Base-by-base conservation (phyloP, 2,113 vertebrate species). In the Cebidichthys violaceus region DNA sequence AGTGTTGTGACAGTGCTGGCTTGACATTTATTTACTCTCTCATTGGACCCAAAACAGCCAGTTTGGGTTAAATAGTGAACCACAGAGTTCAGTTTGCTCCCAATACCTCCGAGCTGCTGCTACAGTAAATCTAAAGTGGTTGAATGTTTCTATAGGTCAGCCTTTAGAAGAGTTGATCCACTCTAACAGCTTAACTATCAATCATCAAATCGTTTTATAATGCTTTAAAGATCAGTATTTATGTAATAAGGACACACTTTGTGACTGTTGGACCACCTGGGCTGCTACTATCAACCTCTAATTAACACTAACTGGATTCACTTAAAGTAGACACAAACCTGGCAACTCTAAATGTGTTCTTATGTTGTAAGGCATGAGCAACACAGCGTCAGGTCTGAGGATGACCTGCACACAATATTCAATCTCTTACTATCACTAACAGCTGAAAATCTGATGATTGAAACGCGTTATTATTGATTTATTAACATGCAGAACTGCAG, bases 1-100 rank as follows among this genome's bases (percentile, higher is more conserved):
- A 96, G 94, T 92, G 96, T 95, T 95, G 96, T 94, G 96, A 95
- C 95, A 93, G 85, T 55, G 79, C 70, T 67, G 78, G 68, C 20
- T 60, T 83, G 82, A 91, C 84, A 68, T 84, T 92, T 92, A 89
- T 88, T 89, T 91, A 91, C 89, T 90, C 70, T 85, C 76, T 87
- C 83, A 72, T 29, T 54, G 61, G 37, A 77, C 62, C 71, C n/a
- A 74, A 62, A 76, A 55, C 50, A 27, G 67, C 24, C 0, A 20
- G 24, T 65, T 70, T 64, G 52, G 39, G 54, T 70, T 6, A 0
- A 65, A 27, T 4, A 24, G n/a, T 59, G 55, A 59, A 24, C 15
- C 22, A 50, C 35, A 0, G 7, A 50, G 60, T 64, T 68, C 9
- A 64, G 7, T 39, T 64, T 33, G 14, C 2, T 20, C 47, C 37